A percentile compares a stretch with the other conserved stretches of the same genome.
Conservation (phyloP, 2,113 vertebrate species). For the Aspiorhynchus laticeps region DNA sequence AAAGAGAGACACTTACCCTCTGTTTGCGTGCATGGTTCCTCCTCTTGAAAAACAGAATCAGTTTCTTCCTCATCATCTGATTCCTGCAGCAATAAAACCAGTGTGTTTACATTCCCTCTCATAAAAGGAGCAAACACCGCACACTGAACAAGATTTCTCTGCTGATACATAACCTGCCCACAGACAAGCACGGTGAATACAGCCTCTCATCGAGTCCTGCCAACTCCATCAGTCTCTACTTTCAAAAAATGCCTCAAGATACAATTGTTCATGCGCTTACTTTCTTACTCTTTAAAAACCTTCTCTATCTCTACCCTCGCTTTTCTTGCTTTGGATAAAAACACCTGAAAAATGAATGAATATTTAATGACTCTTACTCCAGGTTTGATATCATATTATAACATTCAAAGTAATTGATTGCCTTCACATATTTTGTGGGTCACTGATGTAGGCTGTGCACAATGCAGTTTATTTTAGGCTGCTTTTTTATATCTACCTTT, state of each 20-base stretch:
- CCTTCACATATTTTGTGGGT: too few relatives aligned
- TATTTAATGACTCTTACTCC: neutral
- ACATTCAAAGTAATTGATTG: neutral
- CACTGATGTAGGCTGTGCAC: too few relatives aligned
- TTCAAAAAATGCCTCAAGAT: neutral
- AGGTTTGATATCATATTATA: neutral
- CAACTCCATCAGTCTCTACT: neutral
- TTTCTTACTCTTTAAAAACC: neutral
- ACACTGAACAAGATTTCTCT: neutral
- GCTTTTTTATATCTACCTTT: neutral
- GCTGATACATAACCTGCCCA: neutral
- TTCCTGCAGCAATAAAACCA: conserved; percentile 82
- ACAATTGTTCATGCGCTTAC: neutral
- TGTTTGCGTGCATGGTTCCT: conserved; percentile 99
- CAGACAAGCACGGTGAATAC: neutral
- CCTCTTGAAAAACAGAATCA: conserved; percentile 99
- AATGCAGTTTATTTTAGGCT: too few relatives aligned
- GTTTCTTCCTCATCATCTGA: conserved; percentile 99
- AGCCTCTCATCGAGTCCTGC: neutral
- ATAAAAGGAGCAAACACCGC: neutral
- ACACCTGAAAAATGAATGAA: neutral
- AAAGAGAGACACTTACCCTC: conserved; percentile 80
- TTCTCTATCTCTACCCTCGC: neutral
- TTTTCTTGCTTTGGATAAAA: neutral
- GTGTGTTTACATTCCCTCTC: conserved; percentile 2